Percentiles rank a stretch among this genome's conserved stretches.
phyloP scores from a whole-genome alignment of 2,113 vertebrate genomes.

The Eonycteris spelaea region DNA sequence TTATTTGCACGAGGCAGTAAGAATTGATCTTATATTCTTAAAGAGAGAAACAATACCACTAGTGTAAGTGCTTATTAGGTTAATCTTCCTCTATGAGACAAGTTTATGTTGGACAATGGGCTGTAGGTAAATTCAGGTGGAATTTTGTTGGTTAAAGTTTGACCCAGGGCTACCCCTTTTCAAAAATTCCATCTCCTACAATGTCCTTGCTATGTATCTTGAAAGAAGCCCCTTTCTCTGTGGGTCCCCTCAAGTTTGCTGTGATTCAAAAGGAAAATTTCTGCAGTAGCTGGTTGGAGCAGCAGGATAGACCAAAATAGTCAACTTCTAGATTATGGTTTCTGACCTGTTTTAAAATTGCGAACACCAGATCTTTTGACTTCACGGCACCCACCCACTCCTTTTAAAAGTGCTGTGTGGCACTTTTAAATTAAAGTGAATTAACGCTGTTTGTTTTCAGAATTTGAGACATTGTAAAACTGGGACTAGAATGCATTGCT shows the following conservation, averaged over 20 bases:
- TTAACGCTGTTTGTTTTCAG: constrained; percentile 60
- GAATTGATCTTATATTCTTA: constrained; percentile 2
- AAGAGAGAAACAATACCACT: not conserved
- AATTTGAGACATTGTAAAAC: constrained; percentile 55
- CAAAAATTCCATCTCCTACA: not conserved
- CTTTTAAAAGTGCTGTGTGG: constrained; percentile 53
- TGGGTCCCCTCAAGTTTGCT: not conserved
- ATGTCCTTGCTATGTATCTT: not conserved
- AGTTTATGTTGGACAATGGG: not conserved
- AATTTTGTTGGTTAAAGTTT: not conserved
- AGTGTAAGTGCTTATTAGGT: not conserved
- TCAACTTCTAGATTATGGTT: not conserved
- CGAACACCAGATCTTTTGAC: constrained; percentile 44
- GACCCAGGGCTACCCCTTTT: not conserved
- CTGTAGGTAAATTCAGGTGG: not conserved
- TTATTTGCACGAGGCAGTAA: not conserved
- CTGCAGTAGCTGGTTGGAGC: not conserved
- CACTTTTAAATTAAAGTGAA: constrained; percentile 68
- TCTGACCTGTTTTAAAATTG: constrained; percentile 9
- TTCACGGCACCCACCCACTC: constrained; percentile 31
- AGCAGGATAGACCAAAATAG: constrained; percentile 1
- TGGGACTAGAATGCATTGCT: constrained; percentile 18
- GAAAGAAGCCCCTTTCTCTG: not conserved
- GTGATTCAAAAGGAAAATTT: not conserved
- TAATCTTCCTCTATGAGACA: not conserved